phyloP scores from a whole-genome alignment of 1,140 invertebrate genomes.

The Drosophila miranda region DNA sequence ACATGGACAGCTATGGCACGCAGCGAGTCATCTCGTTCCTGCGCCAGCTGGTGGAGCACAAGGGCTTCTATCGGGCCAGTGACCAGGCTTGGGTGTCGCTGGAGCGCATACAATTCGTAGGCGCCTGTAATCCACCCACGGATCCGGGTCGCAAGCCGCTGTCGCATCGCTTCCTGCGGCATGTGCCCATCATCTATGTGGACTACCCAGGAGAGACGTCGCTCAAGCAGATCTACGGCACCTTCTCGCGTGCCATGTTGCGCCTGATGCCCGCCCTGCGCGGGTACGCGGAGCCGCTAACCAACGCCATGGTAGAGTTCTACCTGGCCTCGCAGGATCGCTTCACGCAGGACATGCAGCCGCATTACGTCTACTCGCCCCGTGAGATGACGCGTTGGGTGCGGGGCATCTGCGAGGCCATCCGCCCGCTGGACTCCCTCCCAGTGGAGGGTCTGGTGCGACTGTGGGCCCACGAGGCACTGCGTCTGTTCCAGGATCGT shows the following conservation, averaged over 20 bases:
- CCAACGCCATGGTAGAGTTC: slow-evolving; percentile 99
- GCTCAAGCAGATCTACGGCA: slow-evolving; percentile 99
- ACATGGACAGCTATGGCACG: slow-evolving; percentile 99
- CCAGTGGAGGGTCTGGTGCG: slow-evolving; percentile 97
- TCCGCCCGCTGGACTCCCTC: slow-evolving; percentile 95
- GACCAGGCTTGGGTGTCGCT: slow-evolving; percentile 98
- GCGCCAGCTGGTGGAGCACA: slow-evolving; percentile 97
- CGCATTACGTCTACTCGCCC: slow-evolving; percentile 99
- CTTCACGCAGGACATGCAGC: slow-evolving; percentile 99
- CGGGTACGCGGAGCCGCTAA: slow-evolving; percentile 97
- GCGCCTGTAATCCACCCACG: slow-evolving; percentile 99
- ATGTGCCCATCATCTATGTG: slow-evolving; percentile 99
- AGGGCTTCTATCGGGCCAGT: slow-evolving; percentile 93
- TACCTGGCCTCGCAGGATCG: slow-evolving; percentile 98
- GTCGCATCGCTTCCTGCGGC: slow-evolving; percentile 95
- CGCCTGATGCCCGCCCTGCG: slow-evolving; percentile 94
- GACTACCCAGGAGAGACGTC: slow-evolving; percentile 99
- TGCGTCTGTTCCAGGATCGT: slow-evolving; percentile 98
- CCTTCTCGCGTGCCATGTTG: slow-evolving; percentile 98
- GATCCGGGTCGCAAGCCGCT: slow-evolving; percentile 99
- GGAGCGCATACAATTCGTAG: slow-evolving; percentile 99
- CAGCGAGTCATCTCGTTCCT: slow-evolving; percentile 99
- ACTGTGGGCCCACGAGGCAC: slow-evolving; percentile 99
- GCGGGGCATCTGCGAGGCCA: slow-evolving; percentile 99
- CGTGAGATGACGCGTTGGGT: slow-evolving; percentile 99